phyloP scores from a whole-genome alignment of 1,140 invertebrate genomes.

The Pollicipes pollicipes region DNA sequence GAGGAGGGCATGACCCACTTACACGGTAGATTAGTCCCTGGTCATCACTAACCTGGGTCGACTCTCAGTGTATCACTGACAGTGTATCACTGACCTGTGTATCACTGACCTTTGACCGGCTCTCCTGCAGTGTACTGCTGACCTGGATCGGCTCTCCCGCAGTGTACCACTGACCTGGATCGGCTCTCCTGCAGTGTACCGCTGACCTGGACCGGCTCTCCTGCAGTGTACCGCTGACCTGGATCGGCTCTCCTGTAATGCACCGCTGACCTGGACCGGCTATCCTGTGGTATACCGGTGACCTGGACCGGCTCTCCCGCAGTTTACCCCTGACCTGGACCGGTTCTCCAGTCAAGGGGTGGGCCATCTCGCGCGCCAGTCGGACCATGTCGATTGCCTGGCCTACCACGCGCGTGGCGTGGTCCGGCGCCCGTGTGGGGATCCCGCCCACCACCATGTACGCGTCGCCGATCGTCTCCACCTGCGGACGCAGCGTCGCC shows the following conservation, averaged over 20 bases:
- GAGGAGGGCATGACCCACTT: no score
- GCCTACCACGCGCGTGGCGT: not conserved
- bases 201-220: no score
- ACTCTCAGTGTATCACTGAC: no score
- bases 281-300: not conserved
- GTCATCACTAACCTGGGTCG: not conserved
- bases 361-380: not conserved
- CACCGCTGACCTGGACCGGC: no score
- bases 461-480: no score
- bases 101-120: not conserved
- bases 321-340: not conserved
- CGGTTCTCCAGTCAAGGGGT: not conserved
- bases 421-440: not conserved
- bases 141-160: not conserved
- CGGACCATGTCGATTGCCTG: not conserved
- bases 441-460: not conserved
- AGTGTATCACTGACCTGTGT: no score
- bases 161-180: not conserved
- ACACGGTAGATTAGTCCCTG: not conserved
- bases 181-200: no score
- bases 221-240: no score
- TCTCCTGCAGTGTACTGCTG: not conserved
- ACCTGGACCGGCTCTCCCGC: not conserved
- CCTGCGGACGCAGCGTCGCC: no score
- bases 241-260: no score